Base-by-base conservation (phyloP, 2,113 vertebrate genomes). In the Gymnarchus niloticus region DNA sequence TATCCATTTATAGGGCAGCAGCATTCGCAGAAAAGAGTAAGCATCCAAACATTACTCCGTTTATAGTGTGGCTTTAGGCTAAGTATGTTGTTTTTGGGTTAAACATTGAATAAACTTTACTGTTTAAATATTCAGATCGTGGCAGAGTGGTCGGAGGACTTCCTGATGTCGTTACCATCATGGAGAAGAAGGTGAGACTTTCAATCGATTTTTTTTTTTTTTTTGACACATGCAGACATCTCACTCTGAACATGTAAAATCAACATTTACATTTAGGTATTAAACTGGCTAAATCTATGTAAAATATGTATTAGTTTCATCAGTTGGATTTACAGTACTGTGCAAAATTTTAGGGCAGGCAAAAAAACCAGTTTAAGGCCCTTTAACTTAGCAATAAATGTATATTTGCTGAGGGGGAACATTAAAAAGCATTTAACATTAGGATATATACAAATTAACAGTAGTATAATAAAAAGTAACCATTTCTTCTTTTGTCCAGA, bases 11-110 rank as follows among this genome's bases (percentile, higher is more conserved):
- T 25, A 99, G 98, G 93, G 96, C 96, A 0, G 97, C 96, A 61
- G 98, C 98, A 3, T 97, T 99, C 86, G 98, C 98, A 59, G 98
- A 99, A 92, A 99, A 98, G 89, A 99, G 98, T 99, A 93, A 99
- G 98, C 98, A 90, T 84, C 84, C 4, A 6, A 17, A 81, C 19
- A 48, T 48, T 48, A 37, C 23, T 44, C 2, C 17, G 23, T 17
- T 73, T 52, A 49, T 33, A 46, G 46, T 28, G 10, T n/a, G 49
- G 28, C 17, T 73, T n/a, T 28, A 23, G 8, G 41, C 84, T 23
- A 25, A 33, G 57, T 69, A 51, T 12, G 87, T 54, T n/a, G n/a
- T n/a, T n/a, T n/a, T n/a, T n/a, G n/a, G n/a, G n/a, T n/a, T n/a
- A n/a, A n/a, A n/a, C n/a, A n/a, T n/a, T n/a, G n/a, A 81, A 73